phyloP scores from a whole-genome alignment of 2,113 vertebrate genomes.

The Ascaphus truei region DNA sequence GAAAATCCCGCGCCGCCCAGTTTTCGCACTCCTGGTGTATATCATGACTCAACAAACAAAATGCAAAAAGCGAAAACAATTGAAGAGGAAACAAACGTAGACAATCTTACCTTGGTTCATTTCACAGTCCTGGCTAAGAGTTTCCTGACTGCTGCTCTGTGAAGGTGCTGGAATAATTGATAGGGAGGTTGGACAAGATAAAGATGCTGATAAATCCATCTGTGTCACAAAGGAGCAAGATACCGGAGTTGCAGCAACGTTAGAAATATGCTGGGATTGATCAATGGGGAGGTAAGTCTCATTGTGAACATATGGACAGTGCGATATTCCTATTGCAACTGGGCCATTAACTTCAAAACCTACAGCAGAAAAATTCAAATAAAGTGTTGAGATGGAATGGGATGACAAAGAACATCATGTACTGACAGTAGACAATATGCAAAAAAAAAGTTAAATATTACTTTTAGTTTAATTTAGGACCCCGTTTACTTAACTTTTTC shows the following conservation, averaged over 20 bases:
- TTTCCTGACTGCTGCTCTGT: conserved; percentile 79
- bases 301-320: conserved; percentile 57
- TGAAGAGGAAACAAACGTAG: too few relatives aligned
- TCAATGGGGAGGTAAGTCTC: conserved; percentile 52
- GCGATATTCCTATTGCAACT: conserved; percentile 72
- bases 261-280: conserved; percentile 49
- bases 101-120: conserved; percentile 8
- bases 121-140: conserved; percentile 72
- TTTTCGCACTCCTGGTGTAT: too few relatives aligned
- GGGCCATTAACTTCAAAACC: conserved; percentile 68
- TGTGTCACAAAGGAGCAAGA: conserved; percentile 53
- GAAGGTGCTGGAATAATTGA: conserved; percentile 83
- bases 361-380: too few relatives aligned
- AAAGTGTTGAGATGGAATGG: too few relatives aligned
- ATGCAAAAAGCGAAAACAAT: too few relatives aligned
- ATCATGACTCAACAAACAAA: too few relatives aligned
- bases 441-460: too few relatives aligned
- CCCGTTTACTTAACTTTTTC: too few relatives aligned
- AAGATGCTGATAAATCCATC: conserved; percentile 63
- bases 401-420: too few relatives aligned
- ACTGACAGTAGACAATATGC: too few relatives aligned
- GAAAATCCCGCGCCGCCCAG: too few relatives aligned
- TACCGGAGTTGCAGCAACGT: conserved; percentile 57
- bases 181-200: conserved; percentile 83
- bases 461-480: too few relatives aligned